These are phyloP conservation scores for Stichopus horrens DNA, from an alignment of 53 echinoderm and acorn worm species.

Conservation along the genomic window DNA sequence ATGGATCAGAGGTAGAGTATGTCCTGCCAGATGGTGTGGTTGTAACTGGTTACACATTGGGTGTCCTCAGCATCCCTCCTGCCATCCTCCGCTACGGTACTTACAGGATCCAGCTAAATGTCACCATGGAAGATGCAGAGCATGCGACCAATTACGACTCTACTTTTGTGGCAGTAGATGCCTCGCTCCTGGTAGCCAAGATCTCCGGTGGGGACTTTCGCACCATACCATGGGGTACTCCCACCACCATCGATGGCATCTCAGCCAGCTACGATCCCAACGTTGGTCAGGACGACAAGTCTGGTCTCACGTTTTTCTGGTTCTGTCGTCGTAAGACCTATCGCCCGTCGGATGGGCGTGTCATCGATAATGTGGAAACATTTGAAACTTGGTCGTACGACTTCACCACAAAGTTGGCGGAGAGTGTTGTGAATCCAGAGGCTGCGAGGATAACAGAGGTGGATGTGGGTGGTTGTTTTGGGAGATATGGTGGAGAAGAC, in stretches of 20 bases:
- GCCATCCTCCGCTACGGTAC: slow-evolving; percentile 56
- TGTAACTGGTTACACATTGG: slow-evolving; percentile 44
- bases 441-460: background rate
- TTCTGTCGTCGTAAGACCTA: slow-evolving; percentile 72
- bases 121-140: slow-evolving; percentile 66
- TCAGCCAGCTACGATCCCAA: slow-evolving; percentile 63
- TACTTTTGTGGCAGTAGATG: slow-evolving; percentile 46
- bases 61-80: slow-evolving; percentile 50
- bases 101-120: slow-evolving; percentile 70
- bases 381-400: slow-evolving; percentile 67
- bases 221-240: slow-evolving; percentile 47
- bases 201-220: slow-evolving; percentile 68
- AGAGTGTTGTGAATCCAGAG: slow-evolving; percentile 15
- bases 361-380: slow-evolving; percentile 59
- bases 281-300: slow-evolving; percentile 12
- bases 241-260: slow-evolving; percentile 51
- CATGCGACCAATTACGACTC: slow-evolving; percentile 43
- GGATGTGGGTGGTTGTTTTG: slow-evolving; percentile 74
- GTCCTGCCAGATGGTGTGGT: slow-evolving; percentile 23
- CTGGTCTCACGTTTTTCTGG: slow-evolving; percentile 58
- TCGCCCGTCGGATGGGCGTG: slow-evolving; percentile 12
- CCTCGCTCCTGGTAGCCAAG: slow-evolving; percentile 52
- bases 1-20: slow-evolving; percentile 4
- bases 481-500: slow-evolving; percentile 42
- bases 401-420: slow-evolving; percentile 10